phyloP scores from a whole-genome alignment of 2,888 invertebrate species.

The Pollenia amentaria region DNA sequence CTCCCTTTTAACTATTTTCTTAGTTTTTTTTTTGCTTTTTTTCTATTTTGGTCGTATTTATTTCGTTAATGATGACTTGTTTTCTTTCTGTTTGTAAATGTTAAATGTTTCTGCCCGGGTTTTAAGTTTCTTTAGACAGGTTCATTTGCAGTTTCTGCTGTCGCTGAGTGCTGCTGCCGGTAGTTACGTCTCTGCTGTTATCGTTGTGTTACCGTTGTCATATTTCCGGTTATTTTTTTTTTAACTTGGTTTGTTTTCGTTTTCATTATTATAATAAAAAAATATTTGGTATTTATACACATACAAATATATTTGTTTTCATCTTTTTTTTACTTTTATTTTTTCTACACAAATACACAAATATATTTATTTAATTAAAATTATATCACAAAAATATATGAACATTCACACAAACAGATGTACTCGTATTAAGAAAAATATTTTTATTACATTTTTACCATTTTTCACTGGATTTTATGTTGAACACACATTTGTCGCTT shows the following conservation, averaged over 20 bases:
- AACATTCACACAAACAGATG: constrained; percentile 36
- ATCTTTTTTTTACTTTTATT: background rate
- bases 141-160: constrained; percentile 6
- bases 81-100: constrained; percentile 36
- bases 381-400: constrained; percentile 41
- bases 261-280: constrained; percentile 40
- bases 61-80: constrained; percentile 56
- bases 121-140: background rate
- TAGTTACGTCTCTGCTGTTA: constrained; percentile 13
- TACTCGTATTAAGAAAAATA: background rate
- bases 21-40: constrained; percentile 26
- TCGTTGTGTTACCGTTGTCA: constrained; percentile 51
- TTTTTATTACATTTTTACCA: background rate
- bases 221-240: constrained; percentile 67
- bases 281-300: constrained; percentile 14
- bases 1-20: background rate
- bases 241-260: constrained; percentile 11
- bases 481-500: constrained; percentile 23
- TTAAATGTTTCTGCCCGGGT: constrained; percentile 45
- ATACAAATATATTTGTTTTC: background rate
- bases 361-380: constrained; percentile 59
- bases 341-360: constrained; percentile 3
- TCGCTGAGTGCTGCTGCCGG: background rate
- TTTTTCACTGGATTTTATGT: background rate
- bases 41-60: constrained; percentile 25